Evolutionary conservation across 2,888 invertebrate genomes (phyloP), one percentile per base, ranked within the genome.

Genomic region (Brachyptera risi): DNA sequence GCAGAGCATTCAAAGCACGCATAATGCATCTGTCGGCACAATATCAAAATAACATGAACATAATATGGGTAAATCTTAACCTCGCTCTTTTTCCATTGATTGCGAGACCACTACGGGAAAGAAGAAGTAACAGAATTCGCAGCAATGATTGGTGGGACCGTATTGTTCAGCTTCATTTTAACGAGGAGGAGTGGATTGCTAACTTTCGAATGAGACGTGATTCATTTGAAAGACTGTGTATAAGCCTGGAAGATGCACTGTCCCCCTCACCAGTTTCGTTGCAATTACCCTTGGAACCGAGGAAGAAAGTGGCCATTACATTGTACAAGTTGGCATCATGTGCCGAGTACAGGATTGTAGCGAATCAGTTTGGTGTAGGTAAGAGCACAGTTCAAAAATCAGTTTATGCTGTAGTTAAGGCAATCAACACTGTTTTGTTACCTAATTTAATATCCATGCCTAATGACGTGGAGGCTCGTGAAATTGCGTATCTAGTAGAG

Each of bases 371-470:
- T 26, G 47, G 42, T 21, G 42, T 49, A 15, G 47, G 37, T 15
- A 58, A 58, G 27, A 49, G 58, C 31, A 64, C 68, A 9, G 67
- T 69, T 1, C 63, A 65, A 11, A 66, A 65, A 47, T 64, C 60
- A 44, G 17, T 73, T 5, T 68, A 70, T 57, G 66, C 66, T 64
- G 66, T 69, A 44, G 60, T 70, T 3, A 42, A 65, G 23, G 71
- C 71, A 13, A 60, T 70, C n/a, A 70, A 69, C 60, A n/a, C n/a
- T n/a, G n/a, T n/a, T n/a, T n/a, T n/a, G n/a, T n/a, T n/a, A n/a
- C n/a, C n/a, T n/a, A n/a, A n/a, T n/a, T n/a, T n/a, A n/a, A n/a
- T n/a, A n/a, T n/a, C n/a, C n/a, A n/a, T n/a, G n/a, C 71, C 71
- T 49, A 64, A 65, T 27, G 59, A 60, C 37, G 59, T 57, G 24